Evolutionary conservation across 2,113 vertebrate genomes (phyloP), one percentile per base, ranked within the genome.

Genomic region (Siniperca knerii): DNA sequence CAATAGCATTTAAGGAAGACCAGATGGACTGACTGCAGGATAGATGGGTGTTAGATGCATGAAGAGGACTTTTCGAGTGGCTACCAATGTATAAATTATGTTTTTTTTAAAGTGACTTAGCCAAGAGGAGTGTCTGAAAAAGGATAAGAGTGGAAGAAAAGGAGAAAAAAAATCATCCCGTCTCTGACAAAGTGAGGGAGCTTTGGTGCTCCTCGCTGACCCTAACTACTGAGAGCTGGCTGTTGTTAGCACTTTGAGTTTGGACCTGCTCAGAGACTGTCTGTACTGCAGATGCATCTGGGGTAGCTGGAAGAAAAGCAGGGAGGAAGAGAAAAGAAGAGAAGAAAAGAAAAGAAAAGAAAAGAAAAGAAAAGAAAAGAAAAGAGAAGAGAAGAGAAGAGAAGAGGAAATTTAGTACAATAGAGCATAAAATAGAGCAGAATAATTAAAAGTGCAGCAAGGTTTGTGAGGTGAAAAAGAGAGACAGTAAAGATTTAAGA

Each of bases 211-310:
- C 96, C 12, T 97, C 97, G 88, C 96, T 96, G 94, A 95, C 95
- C 61, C 95, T 95, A 71, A 95, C 89, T 37, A 94, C 91, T 72
- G 96, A 95, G 72, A 94, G 93, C 46, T 95, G 95, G 89, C 84
- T 94, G 85, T 85, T 85, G 82, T 69, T 87, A 62, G 75, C 81
- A 75, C 94, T 88, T 42, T 93, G 89, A 84, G 92, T 77, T 83
- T 96, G 96, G 58, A 96, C 91, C 60, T 96, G 96, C 80, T 95
- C 97, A 89, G 96, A 97, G 69, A 97, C 95, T 61, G 96, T 94
- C 72, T 94, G 95, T 2, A 97, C 94, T 46, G 87, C 91, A 71
- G 93, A 79, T 8, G 89, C 88, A 87, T 96, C 96, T 25, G 95
- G 82, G 72, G 92, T 90, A 72, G 95, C 95, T 97, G 93, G 13